Evolutionary conservation across 2,797 vertebrate genomes (phyloP).

Genomic region (Scarus forsteni): DNA sequence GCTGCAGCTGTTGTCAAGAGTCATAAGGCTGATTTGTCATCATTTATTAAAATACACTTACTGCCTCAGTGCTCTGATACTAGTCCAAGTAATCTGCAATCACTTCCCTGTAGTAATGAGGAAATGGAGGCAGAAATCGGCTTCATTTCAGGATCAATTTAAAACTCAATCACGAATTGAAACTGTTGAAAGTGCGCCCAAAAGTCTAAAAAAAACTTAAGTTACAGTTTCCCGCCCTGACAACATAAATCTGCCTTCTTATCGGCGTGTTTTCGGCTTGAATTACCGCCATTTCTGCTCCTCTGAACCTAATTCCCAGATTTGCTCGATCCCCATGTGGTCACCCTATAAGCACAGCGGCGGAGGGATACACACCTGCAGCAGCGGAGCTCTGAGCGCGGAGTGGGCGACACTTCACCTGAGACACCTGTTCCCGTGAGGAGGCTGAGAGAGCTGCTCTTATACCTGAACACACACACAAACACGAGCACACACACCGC

Average conservation of each 20-base stretch:
- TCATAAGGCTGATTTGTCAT: too few relatives aligned
- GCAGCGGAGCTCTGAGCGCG: slow-evolving; percentile 23
- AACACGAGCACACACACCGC: background rate
- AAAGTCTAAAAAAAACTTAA: background rate
- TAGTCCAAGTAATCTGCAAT: too few relatives aligned
- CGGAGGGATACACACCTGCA: slow-evolving; percentile 59
- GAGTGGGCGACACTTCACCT: slow-evolving; percentile 53
- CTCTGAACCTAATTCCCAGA: background rate
- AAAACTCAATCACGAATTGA: background rate
- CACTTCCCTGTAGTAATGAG: too few relatives aligned
- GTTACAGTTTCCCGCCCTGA: too few relatives aligned
- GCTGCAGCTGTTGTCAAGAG: too few relatives aligned
- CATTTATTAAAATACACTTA: too few relatives aligned
- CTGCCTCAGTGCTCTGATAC: too few relatives aligned
- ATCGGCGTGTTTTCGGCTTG: background rate
- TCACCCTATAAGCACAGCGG: background rate
- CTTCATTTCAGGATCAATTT: background rate
- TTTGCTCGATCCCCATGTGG: background rate
- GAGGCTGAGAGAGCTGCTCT: slow-evolving; percentile 26
- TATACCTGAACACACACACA: slow-evolving; percentile 55
- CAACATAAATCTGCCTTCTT: background rate
- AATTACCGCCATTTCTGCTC: too few relatives aligned
- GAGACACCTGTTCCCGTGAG: slow-evolving; percentile 53
- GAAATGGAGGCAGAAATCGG: too few relatives aligned
- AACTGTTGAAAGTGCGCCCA: background rate